Evolutionary conservation across 2,888 invertebrate species (phyloP).

Genomic region (Coecobrya sp.): DNA sequence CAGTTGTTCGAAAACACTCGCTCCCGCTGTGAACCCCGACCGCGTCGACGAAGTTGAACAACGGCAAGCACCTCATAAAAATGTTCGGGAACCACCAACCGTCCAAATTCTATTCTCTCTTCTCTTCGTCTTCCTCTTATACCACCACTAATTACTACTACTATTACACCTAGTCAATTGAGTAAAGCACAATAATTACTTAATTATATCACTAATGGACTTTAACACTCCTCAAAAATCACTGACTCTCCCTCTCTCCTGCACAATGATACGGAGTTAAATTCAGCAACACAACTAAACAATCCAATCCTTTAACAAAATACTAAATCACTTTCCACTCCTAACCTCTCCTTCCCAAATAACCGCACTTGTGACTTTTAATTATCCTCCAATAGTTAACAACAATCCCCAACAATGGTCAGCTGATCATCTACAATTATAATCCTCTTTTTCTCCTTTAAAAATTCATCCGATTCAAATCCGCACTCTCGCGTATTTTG

Average conservation of each 20-base stretch:
- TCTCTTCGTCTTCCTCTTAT: background rate
- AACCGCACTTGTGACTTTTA: background rate
- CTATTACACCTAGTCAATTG: no score
- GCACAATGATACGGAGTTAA: no score
- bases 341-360: background rate
- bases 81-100: background rate
- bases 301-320: no score
- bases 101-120: background rate
- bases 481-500: conserved; percentile 72
- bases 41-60: background rate
- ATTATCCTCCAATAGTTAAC: background rate
- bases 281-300: no score
- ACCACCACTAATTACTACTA: background rate
- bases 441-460: background rate
- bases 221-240: no score
- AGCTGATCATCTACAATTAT: background rate
- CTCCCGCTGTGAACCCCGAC: background rate
- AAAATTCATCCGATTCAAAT: conserved; percentile 24
- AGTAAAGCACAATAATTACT: no score
- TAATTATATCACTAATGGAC: no score
- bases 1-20: background rate
- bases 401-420: background rate
- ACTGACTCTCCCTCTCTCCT: no score
- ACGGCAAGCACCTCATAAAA: background rate
- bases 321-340: no score